Conservation (phyloP, 2,797 vertebrate species). For the Borostomias antarcticus region DNA sequence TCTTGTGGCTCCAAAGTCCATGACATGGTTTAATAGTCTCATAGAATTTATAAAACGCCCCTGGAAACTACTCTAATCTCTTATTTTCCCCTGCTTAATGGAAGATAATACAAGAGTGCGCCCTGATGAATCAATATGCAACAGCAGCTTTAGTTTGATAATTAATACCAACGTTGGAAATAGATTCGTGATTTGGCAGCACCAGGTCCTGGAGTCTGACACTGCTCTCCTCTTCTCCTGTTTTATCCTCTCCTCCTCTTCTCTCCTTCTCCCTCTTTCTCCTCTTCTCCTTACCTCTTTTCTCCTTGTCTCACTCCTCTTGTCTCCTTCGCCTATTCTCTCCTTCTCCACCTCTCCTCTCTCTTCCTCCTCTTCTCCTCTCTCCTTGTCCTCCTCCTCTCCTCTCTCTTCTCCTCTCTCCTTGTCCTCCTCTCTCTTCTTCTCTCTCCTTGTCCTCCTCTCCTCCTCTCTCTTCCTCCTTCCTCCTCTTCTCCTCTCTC, state of each 20-base stretch:
- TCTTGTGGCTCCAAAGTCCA: constrained; percentile 68
- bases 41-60: constrained; percentile 75
- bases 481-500: background rate
- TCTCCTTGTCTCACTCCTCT: background rate
- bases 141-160: constrained; percentile 79
- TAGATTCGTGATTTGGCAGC: constrained; percentile 79
- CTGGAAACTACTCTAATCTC: constrained; percentile 76
- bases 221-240: constrained; percentile 30
- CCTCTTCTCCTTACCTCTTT: constrained; percentile 21
- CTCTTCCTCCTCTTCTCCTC: background rate
- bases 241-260: constrained; percentile 17
- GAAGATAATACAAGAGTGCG: constrained; percentile 77
- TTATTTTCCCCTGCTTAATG: constrained; percentile 72
- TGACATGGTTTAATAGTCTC: constrained; percentile 77
- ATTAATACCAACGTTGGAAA: constrained; percentile 80
- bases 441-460: background rate
- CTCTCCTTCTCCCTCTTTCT: constrained; percentile 2
- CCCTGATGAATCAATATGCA: constrained; percentile 79
- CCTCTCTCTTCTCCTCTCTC: background rate
- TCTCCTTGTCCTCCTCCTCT: background rate
- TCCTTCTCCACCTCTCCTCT: constrained; percentile 17
- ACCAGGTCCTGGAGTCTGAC: constrained; percentile 62
- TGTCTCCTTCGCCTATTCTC: background rate
- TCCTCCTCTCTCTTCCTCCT: too few relatives aligned
- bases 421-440: constrained; percentile 42